A percentile compares a stretch with the other conserved stretches of the same genome.
phyloP scores from a whole-genome alignment of 2,888 invertebrate species.

The Archips crataeganus region DNA sequence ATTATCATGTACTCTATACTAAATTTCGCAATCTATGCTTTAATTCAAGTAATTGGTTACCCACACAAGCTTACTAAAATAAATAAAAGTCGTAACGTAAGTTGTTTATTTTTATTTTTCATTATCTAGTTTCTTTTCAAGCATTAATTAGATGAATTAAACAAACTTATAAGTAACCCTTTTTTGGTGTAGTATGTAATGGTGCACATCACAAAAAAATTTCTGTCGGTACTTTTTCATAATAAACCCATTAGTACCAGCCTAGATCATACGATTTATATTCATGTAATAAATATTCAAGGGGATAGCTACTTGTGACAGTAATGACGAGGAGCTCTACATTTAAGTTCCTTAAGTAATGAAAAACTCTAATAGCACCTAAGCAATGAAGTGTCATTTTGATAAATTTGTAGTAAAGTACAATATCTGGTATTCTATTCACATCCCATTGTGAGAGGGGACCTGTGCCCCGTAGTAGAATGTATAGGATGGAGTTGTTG shows the following conservation, averaged over 20 bases:
- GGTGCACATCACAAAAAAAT: not conserved
- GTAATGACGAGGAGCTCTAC: too few species aligned
- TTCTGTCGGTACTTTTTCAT: not conserved
- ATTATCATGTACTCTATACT: constrained; percentile 38
- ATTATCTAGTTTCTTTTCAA: not conserved
- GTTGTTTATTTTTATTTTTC: constrained; percentile 1
- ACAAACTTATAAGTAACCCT: not conserved
- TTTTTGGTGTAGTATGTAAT: not conserved
- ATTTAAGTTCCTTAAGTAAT: too few species aligned
- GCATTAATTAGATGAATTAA: not conserved
- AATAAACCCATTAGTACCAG: not conserved
- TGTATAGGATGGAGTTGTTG: too few species aligned
- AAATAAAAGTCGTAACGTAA: not conserved
- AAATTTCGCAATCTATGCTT: not conserved
- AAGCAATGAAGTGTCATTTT: too few species aligned
- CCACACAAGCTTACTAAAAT: not conserved
- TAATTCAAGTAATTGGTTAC: not conserved
- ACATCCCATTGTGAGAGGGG: too few species aligned
- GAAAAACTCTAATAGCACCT: too few species aligned
- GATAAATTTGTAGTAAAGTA: too few species aligned
- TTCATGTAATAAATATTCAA: too few species aligned
- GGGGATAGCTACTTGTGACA: too few species aligned
- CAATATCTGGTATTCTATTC: too few species aligned
- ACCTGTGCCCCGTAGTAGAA: too few species aligned
- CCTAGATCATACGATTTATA: too few species aligned